Conservation (phyloP, 2,113 vertebrate species). For the human region DNA sequence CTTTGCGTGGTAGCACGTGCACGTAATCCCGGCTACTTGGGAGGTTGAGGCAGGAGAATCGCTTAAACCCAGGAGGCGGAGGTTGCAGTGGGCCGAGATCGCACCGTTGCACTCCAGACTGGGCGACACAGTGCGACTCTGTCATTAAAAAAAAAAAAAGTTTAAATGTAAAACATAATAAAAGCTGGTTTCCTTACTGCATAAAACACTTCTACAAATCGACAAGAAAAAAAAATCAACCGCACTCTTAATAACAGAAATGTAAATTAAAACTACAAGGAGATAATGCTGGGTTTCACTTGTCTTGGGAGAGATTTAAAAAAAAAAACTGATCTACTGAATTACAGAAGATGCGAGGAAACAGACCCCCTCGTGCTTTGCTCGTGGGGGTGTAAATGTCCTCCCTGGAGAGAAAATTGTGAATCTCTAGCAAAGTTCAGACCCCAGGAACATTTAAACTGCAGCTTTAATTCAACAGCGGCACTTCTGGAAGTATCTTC, state of each 20-base stretch:
- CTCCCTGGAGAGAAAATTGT: background rate
- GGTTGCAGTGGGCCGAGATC: background rate
- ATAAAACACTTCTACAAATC: too few relatives aligned
- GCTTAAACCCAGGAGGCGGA: background rate
- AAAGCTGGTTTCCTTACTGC: too few relatives aligned
- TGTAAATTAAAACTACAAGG: too few relatives aligned
- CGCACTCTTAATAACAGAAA: too few relatives aligned
- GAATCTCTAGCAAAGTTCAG: background rate
- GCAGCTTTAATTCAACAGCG: background rate
- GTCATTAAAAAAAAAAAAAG: too few relatives aligned
- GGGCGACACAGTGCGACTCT: rapidly evolving
- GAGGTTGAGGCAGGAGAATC: background rate
- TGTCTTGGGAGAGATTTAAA: too few relatives aligned
- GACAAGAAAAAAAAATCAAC: too few relatives aligned
- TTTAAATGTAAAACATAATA: too few relatives aligned
- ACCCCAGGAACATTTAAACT: too few relatives aligned
- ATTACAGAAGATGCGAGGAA: background rate
- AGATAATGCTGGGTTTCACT: too few relatives aligned
- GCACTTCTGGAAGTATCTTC: background rate
- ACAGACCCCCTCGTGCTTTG: rapidly evolving
- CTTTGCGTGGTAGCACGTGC: background rate
- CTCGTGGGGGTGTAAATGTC: background rate
- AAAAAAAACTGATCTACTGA: rapidly evolving
- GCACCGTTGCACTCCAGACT: background rate
- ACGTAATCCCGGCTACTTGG: background rate